Base-by-base conservation (phyloP, 2,797 vertebrate genomes). In the Agapornis canus region DNA sequence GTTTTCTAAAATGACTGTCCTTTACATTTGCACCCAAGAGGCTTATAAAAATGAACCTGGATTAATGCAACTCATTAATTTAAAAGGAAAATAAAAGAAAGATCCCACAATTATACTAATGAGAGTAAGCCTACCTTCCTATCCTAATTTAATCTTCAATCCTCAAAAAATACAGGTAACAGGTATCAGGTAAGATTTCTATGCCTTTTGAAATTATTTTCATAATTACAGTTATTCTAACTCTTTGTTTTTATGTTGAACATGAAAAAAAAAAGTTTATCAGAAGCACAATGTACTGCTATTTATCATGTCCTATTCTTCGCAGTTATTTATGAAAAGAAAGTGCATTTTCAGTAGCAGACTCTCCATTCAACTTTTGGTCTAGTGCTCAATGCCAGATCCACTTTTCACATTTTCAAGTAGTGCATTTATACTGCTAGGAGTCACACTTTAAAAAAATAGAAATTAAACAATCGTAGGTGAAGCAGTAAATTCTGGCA, bases 51-150 rank as follows among this genome's bases (percentile, higher is more conserved):
- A 98, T 98, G 98, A 98, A 98, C 98, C 97, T 98, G 98, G 97
- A 98, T 98, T 98, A 98, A 98, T 98, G 97, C 97, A 98, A 98
- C 98, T 98, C 98, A 98, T 98, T 98, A 98, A 97, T 98, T 97
- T 97, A 98, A 98, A 98, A 98, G 97, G 98, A 98, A 97, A 98
- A 97, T 97, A 97, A 97, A 98, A 96, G 97, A 97, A 97, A 97
- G 95, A 97, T 96, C 96, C 97, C 93, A 97, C 97, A 98, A 97
- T 98, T 98, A 98, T 61, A 97, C 94, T 98, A 98, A 98, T 98
- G 97, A 98, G 96, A 91, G 97, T 96, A 96, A 97, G 96, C 95
- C 95, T 97, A 96, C 97, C 94, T 97, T 96, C 81, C 95, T 90
- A 89, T 97, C 90, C 77, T 95, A 97, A 97, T 96, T 97, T 97